Evolutionary conservation across 1,140 invertebrate species (phyloP), one percentile per base, ranked within the genome.

Genomic region (Drosophila punjabiensis): DNA sequence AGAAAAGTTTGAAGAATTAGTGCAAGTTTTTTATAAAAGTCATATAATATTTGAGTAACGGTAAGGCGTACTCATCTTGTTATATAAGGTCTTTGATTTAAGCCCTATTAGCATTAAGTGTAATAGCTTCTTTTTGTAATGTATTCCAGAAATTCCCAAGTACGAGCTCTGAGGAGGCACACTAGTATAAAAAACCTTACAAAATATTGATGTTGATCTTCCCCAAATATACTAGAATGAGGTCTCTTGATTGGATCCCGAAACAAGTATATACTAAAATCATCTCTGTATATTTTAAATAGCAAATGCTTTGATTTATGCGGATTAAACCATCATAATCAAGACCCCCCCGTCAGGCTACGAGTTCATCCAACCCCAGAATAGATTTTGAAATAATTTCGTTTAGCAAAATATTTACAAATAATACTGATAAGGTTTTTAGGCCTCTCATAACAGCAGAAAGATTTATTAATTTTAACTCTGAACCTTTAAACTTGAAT

Each of bases 381-480:
- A 33, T 20, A 8, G 14, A 14, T 8, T 18, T 50, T 14, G 0
- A 11, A 20, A 33, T 20, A 37, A 1, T 33, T 35, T 35, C 13
- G 7, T 13, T 18, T 16, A 55, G 1, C 32, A 16, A 37, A 56
- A 56, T 56, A 16, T 56, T 37, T 56, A 37, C 33, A 56, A 56
- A 56, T 9, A 56, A 24, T 16, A 20, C 13, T 9, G 18, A 56
- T 56, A 56, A 56, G 53, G 33, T 20, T 56, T 56, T 37, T 4
- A 9, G 13, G 13, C 6, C 13, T 24, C 33, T 56, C 14, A 56
- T 10, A 20, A 37, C 10, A 37, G 20, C 13, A 10, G 1, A 37
- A 56, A 6, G 8, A 37, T 14, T 56, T 5, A 55, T 20, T 20
- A 35, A 9, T 14, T 14, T 55, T 0, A 4, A 20, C 7, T 20